Base-by-base conservation (phyloP, 1,140 invertebrate genomes). In the Microplitis demolitor region DNA sequence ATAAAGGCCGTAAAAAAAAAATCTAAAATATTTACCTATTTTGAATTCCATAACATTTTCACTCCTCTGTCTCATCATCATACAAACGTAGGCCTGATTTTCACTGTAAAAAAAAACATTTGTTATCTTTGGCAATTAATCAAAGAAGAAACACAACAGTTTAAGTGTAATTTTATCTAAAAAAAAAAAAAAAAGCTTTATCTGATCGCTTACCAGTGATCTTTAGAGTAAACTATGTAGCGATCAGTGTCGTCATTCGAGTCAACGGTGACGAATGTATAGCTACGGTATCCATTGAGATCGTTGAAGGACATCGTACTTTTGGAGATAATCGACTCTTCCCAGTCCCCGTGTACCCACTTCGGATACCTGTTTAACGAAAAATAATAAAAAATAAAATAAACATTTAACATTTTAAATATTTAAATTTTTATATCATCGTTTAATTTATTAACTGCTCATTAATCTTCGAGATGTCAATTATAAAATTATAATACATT, bases 271-370 rank as follows among this genome's bases (percentile, higher is more conserved):
- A 90, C 88, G 45, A 91, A 89, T 0, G 89, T 91, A 75, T 90
- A 91, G 66, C 90, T 92, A 74, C 90, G 90, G 78, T 92, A 92
- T n/a, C 89, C 89, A 58, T 87, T 86, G 6, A 90, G 85, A 84
- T 93, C 91, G 76, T 89, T 90, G 78, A 91, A 92, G 9, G 89
- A 88, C 79, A 92, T 88, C 3, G 88, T 89, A 31, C 90, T 88
- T 50, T 89, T 89, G 34, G 90, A 82, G n/a, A 93, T 89, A 6
- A 88, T 79, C 5, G 91, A 83, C 74, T 91, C 85, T 82, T 92
- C 89, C 92, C 92, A 93, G 53, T 89, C 80, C 8, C 92, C 92
- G 77, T 91, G 89, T 39, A 90, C 87, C 91, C 91, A 93, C 74
- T 90, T 86, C 0, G 92, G 92, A 77, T 92, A 92, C 67, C 88